Evolutionary conservation across 2,113 vertebrate species (phyloP), one percentile per base, ranked within the genome.

Genomic region (Chloropsis hardwickii): DNA sequence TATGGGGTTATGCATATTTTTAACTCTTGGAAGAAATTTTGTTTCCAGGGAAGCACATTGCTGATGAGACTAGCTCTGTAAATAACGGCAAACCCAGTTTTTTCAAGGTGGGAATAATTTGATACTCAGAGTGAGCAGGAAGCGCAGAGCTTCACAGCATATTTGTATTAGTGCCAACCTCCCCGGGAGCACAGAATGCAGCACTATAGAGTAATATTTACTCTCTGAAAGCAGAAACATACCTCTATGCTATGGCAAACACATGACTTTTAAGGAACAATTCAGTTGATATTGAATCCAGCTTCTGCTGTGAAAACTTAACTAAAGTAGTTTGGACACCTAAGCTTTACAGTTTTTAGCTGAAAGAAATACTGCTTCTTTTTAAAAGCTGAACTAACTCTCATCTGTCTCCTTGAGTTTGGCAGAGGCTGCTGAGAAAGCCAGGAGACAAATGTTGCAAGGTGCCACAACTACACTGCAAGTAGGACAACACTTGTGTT

Each of bases 21-120:
- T 87, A 95, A 95, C 74, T 92, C 62, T 61, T 87, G 58, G 58
- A 80, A 95, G 50, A 86, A 95, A 93, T 35, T 88, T 88, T 77
- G 19, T 95, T 92, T 91, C 81, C 79, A 83, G 54, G 42, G 69
- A 72, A 95, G 74, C 21, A 69, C 27, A 20, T 6, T 42, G 66
- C 29, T 70, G 78, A 61, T 51, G 64, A 80, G 42, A 80, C 33
- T 51, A 79, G 35, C 58, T 90, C 81, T 70, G 84, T 65, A 85
- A 91, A 83, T 80, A 90, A 86, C 0, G 1, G 27, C 4, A 9
- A 88, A 86, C n/a, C 21, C 71, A 62, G n/a, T 17, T 85, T 82
- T 76, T 95, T 53, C 58, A 37, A 82, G 81, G 70, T 37, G 42
- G 42, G 39, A 89, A 45, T 23, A 56, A 78, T 72, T 9, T 45